Conservation (phyloP, 2,888 invertebrate species). For the Thelaira solivaga region DNA sequence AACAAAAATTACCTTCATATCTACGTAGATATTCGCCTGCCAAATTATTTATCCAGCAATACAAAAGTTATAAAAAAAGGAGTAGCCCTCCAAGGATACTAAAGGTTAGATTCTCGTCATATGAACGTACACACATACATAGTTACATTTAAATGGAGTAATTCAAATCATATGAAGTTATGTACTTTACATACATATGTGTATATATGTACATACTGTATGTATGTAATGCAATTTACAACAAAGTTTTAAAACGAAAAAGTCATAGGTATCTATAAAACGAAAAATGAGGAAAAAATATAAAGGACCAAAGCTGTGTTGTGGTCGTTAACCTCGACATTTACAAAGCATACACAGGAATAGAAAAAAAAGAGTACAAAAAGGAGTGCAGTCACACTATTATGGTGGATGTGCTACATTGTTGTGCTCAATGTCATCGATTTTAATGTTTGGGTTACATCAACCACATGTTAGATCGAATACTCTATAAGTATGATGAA, state of each 20-base stretch:
- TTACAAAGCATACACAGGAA: slow-evolving; percentile 34
- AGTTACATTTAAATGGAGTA: neutral
- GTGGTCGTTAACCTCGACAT: slow-evolving; percentile 62
- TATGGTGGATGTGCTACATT: slow-evolving; percentile 63
- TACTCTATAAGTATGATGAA: slow-evolving; percentile 5
- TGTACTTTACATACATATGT: slow-evolving; percentile 5
- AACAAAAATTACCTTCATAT: neutral
- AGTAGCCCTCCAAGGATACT: slow-evolving; percentile 52
- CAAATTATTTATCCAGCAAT: slow-evolving; percentile 11
- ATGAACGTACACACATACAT: neutral
- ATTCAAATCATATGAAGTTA: slow-evolving; percentile 14
- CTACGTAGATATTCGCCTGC: too few relatives aligned
- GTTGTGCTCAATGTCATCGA: slow-evolving; percentile 76
- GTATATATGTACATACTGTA: slow-evolving; percentile 39
- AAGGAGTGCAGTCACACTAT: slow-evolving; percentile 46
- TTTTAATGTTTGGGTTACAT: slow-evolving; percentile 66
- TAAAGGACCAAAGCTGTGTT: slow-evolving; percentile 36
- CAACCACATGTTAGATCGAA: slow-evolving; percentile 61
- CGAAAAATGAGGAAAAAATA: slow-evolving; percentile 5
- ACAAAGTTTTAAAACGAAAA: slow-evolving; percentile 8
- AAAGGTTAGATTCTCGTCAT: slow-evolving; percentile 33
- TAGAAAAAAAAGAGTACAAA: slow-evolving; percentile 36
- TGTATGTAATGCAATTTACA: too few relatives aligned
- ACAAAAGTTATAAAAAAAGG: slow-evolving; percentile 39
- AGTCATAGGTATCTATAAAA: neutral